Percentiles rank a stretch among this genome's conserved stretches.
These are phyloP conservation scores for Rutilus rutilus DNA, from an alignment of 2,113 vertebrate species.

Conservation along the genomic window DNA sequence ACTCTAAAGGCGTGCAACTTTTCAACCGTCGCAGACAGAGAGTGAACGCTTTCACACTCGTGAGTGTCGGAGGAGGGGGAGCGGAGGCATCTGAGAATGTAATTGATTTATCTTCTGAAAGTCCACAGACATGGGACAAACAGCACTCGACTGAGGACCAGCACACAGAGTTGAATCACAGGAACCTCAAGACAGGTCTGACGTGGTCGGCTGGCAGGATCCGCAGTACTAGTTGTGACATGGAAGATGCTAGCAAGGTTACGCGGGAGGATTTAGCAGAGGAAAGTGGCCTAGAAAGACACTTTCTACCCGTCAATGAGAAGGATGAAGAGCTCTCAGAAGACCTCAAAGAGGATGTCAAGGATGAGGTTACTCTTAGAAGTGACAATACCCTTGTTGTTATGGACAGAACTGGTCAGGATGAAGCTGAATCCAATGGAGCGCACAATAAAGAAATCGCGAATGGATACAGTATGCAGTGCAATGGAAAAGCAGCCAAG, in stretches of 20 bases:
- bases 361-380: slow-evolving; percentile 58
- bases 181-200: slow-evolving; percentile 60
- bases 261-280: slow-evolving; percentile 57
- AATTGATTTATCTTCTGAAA: slow-evolving; percentile 56
- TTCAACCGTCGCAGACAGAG: slow-evolving; percentile 90
- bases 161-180: slow-evolving; percentile 56
- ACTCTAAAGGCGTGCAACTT: slow-evolving; percentile 91
- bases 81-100: slow-evolving; percentile 50
- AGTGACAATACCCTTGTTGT: slow-evolving; percentile 53
- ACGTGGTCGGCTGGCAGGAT: slow-evolving; percentile 48
- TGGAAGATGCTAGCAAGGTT: slow-evolving; percentile 76
- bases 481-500: slow-evolving; percentile 57
- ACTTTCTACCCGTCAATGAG: slow-evolving; percentile 77
- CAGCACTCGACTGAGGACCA: slow-evolving; percentile 68
- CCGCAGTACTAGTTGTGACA: slow-evolving; percentile 58
- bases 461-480: slow-evolving; percentile 65
- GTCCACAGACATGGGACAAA: slow-evolving; percentile 72
- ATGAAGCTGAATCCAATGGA: slow-evolving; percentile 57
- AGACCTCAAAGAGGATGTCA: slow-evolving; percentile 58
- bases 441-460: slow-evolving; percentile 52
- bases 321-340: slow-evolving; percentile 65
- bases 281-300: slow-evolving; percentile 67
- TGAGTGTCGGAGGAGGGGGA: slow-evolving; percentile 67
- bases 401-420: slow-evolving; percentile 50
- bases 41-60: slow-evolving; percentile 84